Conservation (phyloP, 2,113 vertebrate species). For the Nothocercus julius region DNA sequence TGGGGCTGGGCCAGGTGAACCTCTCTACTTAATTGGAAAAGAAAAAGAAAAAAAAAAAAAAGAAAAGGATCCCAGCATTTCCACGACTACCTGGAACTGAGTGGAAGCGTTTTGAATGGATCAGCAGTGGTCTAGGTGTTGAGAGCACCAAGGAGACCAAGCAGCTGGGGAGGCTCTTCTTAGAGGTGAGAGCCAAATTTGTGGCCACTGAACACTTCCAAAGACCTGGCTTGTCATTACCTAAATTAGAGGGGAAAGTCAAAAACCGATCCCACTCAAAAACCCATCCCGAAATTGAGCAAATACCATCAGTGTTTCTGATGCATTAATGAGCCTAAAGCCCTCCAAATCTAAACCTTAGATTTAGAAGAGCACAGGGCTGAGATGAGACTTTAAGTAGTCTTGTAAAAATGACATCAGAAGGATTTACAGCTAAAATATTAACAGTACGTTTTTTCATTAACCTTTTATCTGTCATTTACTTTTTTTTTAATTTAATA, state of each 20-base stretch:
- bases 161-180: background rate
- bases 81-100: slow-evolving; percentile 32
- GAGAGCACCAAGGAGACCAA: background rate
- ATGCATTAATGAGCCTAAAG: background rate
- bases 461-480: background rate
- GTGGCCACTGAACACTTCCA: background rate
- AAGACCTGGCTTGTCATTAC: background rate
- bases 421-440: background rate
- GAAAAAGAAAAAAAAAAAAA: background rate
- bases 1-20: slow-evolving; percentile 51
- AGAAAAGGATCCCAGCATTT: background rate
- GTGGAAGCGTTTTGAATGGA: background rate
- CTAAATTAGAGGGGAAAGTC: background rate
- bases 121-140: background rate
- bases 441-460: background rate
- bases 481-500: background rate
- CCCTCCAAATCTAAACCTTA: background rate
- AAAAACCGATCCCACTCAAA: background rate
- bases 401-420: background rate
- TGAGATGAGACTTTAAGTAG: background rate
- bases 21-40: slow-evolving; percentile 13
- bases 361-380: background rate
- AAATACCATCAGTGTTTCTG: background rate
- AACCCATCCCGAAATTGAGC: background rate
- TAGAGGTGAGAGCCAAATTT: background rate